phyloP scores from a whole-genome alignment of 2,797 vertebrate genomes.

The Pangasius mekongensis region DNA sequence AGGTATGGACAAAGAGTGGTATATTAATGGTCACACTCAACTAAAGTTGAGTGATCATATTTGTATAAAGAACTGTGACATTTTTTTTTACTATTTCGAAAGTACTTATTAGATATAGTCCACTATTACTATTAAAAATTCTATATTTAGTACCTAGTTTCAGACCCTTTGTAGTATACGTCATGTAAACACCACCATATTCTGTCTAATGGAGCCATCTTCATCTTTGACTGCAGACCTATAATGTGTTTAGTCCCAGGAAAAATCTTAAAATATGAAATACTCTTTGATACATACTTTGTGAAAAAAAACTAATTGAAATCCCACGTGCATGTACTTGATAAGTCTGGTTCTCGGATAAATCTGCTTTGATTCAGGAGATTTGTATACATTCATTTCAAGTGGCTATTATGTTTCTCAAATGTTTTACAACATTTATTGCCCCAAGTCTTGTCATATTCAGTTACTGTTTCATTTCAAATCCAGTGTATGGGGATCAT shows the following conservation, averaged over 20 bases:
- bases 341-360: neutral
- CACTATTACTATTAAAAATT: neutral
- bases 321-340: too few species aligned
- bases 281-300: neutral
- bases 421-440: neutral
- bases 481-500: neutral
- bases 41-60: neutral
- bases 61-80: neutral
- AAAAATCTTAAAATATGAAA: neutral
- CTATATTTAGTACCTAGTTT: neutral
- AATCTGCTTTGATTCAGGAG: neutral
- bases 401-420: neutral
- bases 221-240: neutral
- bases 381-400: neutral
- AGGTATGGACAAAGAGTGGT: constrained; percentile 72
- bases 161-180: neutral
- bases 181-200: neutral
- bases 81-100: neutral
- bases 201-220: neutral
- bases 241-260: neutral
- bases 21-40: neutral
- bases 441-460: neutral
- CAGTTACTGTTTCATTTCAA: neutral
- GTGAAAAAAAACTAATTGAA: neutral
- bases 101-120: neutral